Conservation (phyloP, 2,113 vertebrate genomes). For the Capra hircus region DNA sequence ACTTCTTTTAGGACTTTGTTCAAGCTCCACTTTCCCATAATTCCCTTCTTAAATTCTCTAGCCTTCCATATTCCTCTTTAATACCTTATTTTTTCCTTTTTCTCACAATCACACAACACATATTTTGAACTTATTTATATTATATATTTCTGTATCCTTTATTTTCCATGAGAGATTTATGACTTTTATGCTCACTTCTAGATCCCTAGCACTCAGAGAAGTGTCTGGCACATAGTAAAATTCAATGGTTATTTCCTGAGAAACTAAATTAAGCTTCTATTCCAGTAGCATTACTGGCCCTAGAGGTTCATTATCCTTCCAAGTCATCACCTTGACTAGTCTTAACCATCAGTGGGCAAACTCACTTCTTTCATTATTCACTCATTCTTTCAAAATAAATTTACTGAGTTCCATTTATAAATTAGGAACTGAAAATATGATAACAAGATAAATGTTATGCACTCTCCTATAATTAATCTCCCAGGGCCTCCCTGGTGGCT, state of each 20-base stretch:
- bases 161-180: neutral
- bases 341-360: neutral
- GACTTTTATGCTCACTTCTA: neutral
- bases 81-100: neutral
- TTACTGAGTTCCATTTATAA: neutral
- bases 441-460: neutral
- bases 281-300: neutral
- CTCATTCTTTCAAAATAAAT: constrained; percentile 12
- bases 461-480: neutral
- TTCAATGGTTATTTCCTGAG: neutral
- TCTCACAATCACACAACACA: neutral
- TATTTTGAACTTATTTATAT: neutral
- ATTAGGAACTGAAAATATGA: neutral
- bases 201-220: neutral
- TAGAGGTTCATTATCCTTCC: neutral
- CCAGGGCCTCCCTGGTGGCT: neutral
- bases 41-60: neutral
- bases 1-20: neutral
- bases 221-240: neutral
- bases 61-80: neutral
- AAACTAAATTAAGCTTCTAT: neutral
- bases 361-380: neutral
- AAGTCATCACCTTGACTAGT: neutral
- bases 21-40: neutral
- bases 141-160: neutral